phyloP scores from a whole-genome alignment of 2,113 vertebrate genomes.

The Pantherophis guttatus region DNA sequence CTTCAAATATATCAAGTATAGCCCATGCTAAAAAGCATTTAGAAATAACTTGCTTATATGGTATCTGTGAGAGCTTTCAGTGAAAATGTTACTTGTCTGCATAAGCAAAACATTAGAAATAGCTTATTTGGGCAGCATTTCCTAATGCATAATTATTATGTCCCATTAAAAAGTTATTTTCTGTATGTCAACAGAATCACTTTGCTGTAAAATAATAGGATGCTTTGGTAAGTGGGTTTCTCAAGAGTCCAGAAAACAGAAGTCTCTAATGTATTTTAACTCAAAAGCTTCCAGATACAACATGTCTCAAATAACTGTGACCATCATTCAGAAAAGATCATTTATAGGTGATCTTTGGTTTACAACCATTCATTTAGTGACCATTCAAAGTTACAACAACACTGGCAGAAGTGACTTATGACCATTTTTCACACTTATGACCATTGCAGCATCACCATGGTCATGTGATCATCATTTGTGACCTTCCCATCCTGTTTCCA shows the following conservation, averaged over 20 bases:
- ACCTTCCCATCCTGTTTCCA: background rate
- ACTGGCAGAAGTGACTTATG: background rate
- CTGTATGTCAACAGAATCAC: background rate
- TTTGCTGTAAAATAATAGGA: background rate
- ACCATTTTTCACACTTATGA: background rate
- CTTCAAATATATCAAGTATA: background rate
- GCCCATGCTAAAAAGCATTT: background rate
- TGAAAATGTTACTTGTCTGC: background rate
- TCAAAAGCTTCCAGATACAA: background rate
- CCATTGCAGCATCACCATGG: background rate
- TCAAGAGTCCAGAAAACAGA: background rate
- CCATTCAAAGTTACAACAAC: background rate
- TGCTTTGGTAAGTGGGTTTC: background rate
- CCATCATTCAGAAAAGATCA: background rate
- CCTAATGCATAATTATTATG: background rate
- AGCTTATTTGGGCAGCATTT: background rate
- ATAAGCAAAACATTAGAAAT: background rate
- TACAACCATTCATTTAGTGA: background rate
- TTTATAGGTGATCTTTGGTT: background rate
- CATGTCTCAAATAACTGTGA: background rate
- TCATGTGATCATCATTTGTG: background rate
- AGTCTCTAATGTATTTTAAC: background rate
- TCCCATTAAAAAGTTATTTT: background rate
- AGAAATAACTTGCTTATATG: background rate
- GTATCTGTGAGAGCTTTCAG: background rate